phyloP scores from a whole-genome alignment of 35 echinoderm and acorn worm genomes.

The Anneissia japonica region DNA sequence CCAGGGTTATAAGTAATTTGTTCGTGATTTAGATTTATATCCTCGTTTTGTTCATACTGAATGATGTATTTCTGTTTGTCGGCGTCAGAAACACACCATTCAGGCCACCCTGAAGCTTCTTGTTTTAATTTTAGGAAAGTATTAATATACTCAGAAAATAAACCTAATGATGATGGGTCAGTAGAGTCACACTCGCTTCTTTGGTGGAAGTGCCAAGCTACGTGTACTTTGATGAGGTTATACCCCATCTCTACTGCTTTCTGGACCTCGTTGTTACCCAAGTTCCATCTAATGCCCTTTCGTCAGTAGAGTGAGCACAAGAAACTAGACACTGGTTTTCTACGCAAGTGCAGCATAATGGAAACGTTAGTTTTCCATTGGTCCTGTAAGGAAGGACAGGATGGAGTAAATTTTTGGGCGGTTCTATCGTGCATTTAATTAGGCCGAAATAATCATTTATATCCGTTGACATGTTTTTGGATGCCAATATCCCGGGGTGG shows the following conservation, averaged over 20 bases:
- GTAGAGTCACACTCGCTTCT: background rate
- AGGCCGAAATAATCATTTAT: background rate
- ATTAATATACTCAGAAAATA: conserved; percentile 2
- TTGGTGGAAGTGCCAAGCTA: background rate
- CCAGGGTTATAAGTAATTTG: conserved; percentile 12
- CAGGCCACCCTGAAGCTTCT: background rate
- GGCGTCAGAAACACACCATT: background rate
- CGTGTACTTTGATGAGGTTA: background rate
- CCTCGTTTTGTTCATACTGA: background rate
- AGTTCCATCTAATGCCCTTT: background rate
- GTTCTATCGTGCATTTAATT: conserved; percentile 3
- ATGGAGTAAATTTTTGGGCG: background rate
- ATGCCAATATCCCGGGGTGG: background rate
- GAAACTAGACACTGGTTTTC: background rate
- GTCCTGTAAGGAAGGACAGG: conserved; percentile 10
- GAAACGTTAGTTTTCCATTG: conserved; percentile 12
- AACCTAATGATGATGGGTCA: background rate
- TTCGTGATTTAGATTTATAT: background rate
- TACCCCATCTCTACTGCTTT: background rate
- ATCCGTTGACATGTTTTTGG: background rate
- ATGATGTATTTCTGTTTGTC: background rate
- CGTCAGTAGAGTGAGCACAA: background rate
- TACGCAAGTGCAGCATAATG: conserved; percentile 11
- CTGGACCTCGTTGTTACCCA: conserved; percentile 29
- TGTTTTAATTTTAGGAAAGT: conserved; percentile 1